Conservation (phyloP, 2,113 vertebrate genomes). For the Megaleporinus macrocephalus region DNA sequence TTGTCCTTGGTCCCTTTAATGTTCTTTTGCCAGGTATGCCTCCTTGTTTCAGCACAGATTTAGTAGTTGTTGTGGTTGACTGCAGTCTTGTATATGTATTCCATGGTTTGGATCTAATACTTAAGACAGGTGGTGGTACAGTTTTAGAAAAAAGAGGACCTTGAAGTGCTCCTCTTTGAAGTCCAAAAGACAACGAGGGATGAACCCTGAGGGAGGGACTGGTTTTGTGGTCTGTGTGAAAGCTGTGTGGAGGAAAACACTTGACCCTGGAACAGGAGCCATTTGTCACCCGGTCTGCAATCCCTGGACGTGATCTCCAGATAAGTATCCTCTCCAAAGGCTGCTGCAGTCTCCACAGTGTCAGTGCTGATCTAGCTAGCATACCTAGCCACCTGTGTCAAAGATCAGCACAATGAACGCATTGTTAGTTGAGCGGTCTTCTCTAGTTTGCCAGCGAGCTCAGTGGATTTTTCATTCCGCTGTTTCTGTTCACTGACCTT, state of each 20-base stretch:
- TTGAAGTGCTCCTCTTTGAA: slow-evolving; percentile 1
- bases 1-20: slow-evolving; percentile 90
- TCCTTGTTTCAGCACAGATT: slow-evolving; percentile 75
- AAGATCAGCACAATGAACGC: background rate
- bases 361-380: slow-evolving; percentile 60
- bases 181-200: background rate
- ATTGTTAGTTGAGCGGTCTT: background rate
- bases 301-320: slow-evolving; percentile 34
- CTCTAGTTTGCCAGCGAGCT: no score
- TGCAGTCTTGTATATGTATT: slow-evolving; percentile 68
- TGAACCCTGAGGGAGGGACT: background rate
- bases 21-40: slow-evolving; percentile 78
- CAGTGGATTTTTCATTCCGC: background rate
- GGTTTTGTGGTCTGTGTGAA: slow-evolving; percentile 16
- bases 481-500: slow-evolving; percentile 17
- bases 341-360: slow-evolving; percentile 46
- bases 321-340: slow-evolving; percentile 41
- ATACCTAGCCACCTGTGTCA: slow-evolving; percentile 6
- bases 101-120: background rate
- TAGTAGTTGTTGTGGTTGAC: slow-evolving; percentile 61
- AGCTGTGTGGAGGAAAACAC: background rate
- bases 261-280: background rate
- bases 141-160: slow-evolving; percentile 8
- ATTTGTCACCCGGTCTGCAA: slow-evolving; percentile 2
- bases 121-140: background rate